Base-by-base conservation (phyloP, 2,888 invertebrate species). In the Carcina quercana region DNA sequence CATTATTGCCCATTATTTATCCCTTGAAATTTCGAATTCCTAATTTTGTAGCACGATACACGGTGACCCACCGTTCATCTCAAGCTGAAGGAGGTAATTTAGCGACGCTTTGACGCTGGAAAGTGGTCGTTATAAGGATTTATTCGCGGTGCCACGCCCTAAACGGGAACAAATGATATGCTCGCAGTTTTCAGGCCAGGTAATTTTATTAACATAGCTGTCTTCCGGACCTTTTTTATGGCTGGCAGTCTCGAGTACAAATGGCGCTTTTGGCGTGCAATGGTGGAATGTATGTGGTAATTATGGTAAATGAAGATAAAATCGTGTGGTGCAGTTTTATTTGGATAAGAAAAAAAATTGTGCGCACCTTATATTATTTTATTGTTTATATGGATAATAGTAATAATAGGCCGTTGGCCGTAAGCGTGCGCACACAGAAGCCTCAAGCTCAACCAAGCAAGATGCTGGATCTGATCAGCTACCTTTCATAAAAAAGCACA, bases 121-220 rank as follows among this genome's bases (percentile, higher is more conserved):
- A 54, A 57, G 50, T 52, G 57, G 52, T 47, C 51, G 51, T 57
- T 57, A 52, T 40, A 32, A 30, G 38, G 45, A 59, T 59, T 59
- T 54, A 54, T 53, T 46, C 40, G 41, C 22, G 36, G 34, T 33
- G 39, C 45, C 42, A 33, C 43, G 40, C 40, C 37, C 31, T 28
- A 35, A 34, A 24, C 15, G 15, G 11, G 30, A 24, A 30, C 17
- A 14, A 35, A 25, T 13, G 31, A 25, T 30, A 30, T n/a, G n/a
- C n/a, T n/a, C 30, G 8, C 17, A 27, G 13, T 13, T 5, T 27
- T 41, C 33, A 28, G 35, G 40, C 34, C 42, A 37, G 40, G 40
- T 43, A 40, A 45, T 43, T 40, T 34, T 45, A 43, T 42, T 40
- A 45, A 33, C 37, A 40, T 42, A 34, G 30, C 39, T 37, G 34